phyloP scores from a whole-genome alignment of 2,113 vertebrate species.

The Uria lomvia region DNA sequence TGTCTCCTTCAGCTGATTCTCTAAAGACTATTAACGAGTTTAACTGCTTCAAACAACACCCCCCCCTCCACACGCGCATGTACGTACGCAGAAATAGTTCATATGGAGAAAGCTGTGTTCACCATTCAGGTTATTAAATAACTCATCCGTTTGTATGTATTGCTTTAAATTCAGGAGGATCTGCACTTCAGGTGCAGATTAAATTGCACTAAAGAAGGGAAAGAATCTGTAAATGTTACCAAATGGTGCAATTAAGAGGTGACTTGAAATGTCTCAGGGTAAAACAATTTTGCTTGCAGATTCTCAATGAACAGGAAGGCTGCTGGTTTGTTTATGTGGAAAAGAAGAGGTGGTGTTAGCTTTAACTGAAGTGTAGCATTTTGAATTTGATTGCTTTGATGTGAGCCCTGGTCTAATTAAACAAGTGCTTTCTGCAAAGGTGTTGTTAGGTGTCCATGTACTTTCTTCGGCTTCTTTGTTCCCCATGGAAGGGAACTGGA shows the following conservation, averaged over 20 bases:
- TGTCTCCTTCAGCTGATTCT: background rate
- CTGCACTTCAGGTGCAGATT: background rate
- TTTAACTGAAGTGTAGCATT: background rate
- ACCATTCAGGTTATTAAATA: background rate
- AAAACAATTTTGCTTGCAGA: background rate
- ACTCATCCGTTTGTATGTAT: background rate
- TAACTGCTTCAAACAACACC: background rate
- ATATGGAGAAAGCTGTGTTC: background rate
- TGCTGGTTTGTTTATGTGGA: background rate
- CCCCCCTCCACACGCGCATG: accelerated
- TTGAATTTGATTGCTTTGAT: background rate
- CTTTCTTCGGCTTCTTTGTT: background rate
- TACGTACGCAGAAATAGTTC: background rate
- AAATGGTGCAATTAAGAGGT: background rate
- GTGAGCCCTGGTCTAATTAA: background rate
- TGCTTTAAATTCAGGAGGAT: background rate
- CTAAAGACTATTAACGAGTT: background rate
- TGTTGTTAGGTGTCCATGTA: background rate
- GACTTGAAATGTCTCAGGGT: background rate
- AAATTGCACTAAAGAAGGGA: background rate
- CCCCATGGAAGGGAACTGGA: background rate
- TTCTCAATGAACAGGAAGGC: background rate
- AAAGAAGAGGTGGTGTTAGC: background rate
- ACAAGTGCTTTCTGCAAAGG: background rate
- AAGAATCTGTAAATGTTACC: background rate